Percentiles rank a stretch among this genome's conserved stretches.
Conservation (phyloP, 2,888 invertebrate species). For the Salpingus planirostris region DNA sequence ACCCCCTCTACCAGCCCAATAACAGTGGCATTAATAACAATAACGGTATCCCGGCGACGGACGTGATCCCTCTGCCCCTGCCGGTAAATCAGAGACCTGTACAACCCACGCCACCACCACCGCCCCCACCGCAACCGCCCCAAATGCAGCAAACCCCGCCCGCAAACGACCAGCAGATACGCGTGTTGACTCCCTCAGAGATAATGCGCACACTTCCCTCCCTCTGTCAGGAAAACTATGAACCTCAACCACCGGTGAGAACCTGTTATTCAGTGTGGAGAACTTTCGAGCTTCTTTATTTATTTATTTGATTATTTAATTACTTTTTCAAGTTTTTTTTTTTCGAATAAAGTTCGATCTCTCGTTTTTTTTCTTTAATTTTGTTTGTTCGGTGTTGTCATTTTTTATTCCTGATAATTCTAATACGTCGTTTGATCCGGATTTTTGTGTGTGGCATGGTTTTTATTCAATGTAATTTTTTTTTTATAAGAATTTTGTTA, state of each 20-base stretch:
- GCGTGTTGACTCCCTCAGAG: slow-evolving; percentile 82
- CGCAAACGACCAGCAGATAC: slow-evolving; percentile 69
- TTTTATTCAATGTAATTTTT: too few relatives aligned
- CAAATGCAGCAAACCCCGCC: slow-evolving; percentile 40
- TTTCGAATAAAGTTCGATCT: slow-evolving; percentile 4
- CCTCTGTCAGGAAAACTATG: slow-evolving; percentile 64
- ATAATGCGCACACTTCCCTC: slow-evolving; percentile 86
- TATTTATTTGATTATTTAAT: slow-evolving; percentile 16
- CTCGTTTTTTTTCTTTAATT: slow-evolving; percentile 2
- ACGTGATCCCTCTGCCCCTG: slow-evolving; percentile 42
- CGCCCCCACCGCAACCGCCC: slow-evolving; percentile 42
- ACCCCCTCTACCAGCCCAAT: slow-evolving; percentile 45
- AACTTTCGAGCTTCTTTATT: slow-evolving; percentile 21
- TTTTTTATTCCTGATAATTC: slow-evolving; percentile 1
- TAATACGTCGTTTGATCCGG: slow-evolving; percentile 2
- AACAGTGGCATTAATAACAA: slow-evolving; percentile 13
- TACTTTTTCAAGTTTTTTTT: slow-evolving; percentile 21
- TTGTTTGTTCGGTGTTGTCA: neutral
- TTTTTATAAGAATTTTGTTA: too few relatives aligned
- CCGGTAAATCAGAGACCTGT: slow-evolving; percentile 46
- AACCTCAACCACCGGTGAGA: slow-evolving; percentile 47
- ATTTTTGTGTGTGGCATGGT: too few relatives aligned
- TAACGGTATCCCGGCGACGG: slow-evolving; percentile 15
- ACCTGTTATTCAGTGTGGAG: slow-evolving; percentile 25
- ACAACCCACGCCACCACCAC: slow-evolving; percentile 15